These are phyloP conservation scores for Plagiodera versicolora DNA, from an alignment of 2,888 invertebrate genomes.

Conservation along the genomic window DNA sequence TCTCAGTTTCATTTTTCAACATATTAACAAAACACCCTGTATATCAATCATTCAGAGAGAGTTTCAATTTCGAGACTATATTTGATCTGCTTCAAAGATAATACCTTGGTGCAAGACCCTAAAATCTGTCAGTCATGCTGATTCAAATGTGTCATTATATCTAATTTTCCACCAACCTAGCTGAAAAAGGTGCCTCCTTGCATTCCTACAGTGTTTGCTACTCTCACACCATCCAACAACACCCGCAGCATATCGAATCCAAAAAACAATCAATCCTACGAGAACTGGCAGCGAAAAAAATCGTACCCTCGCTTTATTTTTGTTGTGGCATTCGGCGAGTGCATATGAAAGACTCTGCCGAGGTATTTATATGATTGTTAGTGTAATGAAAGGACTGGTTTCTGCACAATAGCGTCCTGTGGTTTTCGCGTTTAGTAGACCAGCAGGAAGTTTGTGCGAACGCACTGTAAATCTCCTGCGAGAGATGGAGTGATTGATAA, in stretches of 20 bases:
- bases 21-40: too few relatives aligned
- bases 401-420: conserved; percentile 44
- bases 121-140: too few relatives aligned
- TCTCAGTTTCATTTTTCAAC: too few relatives aligned
- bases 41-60: too few relatives aligned
- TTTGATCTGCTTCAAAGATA: too few relatives aligned
- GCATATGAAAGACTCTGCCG: conserved; percentile 15
- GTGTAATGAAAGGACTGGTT: conserved; percentile 44
- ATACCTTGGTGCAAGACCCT: too few relatives aligned
- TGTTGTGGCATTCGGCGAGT: conserved; percentile 14
- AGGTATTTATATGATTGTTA: conserved; percentile 41
- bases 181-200: too few relatives aligned
- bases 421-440: conserved; percentile 45
- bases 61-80: too few relatives aligned
- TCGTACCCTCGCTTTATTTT: conserved; percentile 13
- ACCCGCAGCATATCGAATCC: background rate
- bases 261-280: background rate
- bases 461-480: conserved; percentile 39
- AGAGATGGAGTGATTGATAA: conserved; percentile 39
- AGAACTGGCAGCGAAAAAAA: background rate
- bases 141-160: too few relatives aligned
- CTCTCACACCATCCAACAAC: background rate
- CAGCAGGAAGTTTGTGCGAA: conserved; percentile 45
- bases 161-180: too few relatives aligned
- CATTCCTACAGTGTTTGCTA: background rate